Evolutionary conservation across 2,888 invertebrate species (phyloP).

Genomic region (Hypsopygia costalis): DNA sequence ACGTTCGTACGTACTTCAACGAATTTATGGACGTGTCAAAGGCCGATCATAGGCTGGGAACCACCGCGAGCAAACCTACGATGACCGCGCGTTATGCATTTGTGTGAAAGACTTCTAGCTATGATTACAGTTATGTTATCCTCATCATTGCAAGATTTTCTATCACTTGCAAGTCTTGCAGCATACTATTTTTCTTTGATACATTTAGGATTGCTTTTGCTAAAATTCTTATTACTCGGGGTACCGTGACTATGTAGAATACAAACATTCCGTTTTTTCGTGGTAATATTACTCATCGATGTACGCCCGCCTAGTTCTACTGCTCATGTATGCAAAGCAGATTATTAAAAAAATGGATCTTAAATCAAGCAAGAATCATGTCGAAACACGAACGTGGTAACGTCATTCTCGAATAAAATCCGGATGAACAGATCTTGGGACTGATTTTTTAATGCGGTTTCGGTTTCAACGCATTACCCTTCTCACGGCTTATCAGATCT

Average conservation of each 20-base stretch:
- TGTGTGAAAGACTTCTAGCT: constrained; percentile 26
- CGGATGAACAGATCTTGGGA: constrained; percentile 62
- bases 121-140: constrained; percentile 4
- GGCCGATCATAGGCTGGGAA: constrained; percentile 59
- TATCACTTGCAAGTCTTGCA: too few species aligned
- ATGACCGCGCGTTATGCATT: constrained; percentile 29
- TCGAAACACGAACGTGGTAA: constrained; percentile 61
- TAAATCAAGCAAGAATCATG: constrained; percentile 56
- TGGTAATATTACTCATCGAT: constrained; percentile 52
- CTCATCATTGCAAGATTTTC: neutral
- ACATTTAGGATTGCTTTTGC: too few species aligned
- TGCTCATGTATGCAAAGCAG: constrained; percentile 56
- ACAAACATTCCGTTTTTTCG: constrained; percentile 42
- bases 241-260: constrained; percentile 39
- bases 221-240: too few species aligned
- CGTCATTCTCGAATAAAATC: constrained; percentile 59
- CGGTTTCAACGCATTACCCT: constrained; percentile 69
- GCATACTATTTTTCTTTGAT: neutral
- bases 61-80: constrained; percentile 29
- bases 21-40: constrained; percentile 65
- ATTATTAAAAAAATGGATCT: constrained; percentile 44
- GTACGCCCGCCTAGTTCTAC: constrained; percentile 47
- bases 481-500: constrained; percentile 71
- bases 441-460: constrained; percentile 66
- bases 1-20: constrained; percentile 51